phyloP scores from a whole-genome alignment of 2,888 invertebrate species.

The Laspeyria flexula region DNA sequence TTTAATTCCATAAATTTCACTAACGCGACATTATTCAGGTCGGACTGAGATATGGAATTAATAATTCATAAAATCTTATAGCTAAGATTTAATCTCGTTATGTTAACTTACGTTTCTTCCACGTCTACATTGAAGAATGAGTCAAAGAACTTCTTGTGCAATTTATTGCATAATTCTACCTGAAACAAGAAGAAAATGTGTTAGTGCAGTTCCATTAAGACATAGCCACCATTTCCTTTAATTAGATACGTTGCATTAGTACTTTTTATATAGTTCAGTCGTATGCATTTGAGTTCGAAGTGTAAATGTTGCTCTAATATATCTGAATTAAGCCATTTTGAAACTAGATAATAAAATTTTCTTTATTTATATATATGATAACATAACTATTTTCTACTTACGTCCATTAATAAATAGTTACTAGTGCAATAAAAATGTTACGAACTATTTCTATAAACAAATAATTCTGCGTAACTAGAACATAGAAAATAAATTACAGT shows the following conservation, averaged over 20 bases:
- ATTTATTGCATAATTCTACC: constrained; percentile 86
- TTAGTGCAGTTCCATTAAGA: constrained; percentile 68
- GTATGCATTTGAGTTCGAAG: constrained; percentile 1
- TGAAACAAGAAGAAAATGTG: constrained; percentile 84
- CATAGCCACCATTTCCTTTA: constrained; percentile 33
- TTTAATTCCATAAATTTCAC: constrained; percentile 36
- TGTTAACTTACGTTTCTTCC: constrained; percentile 78
- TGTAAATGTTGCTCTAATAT: constrained; percentile 4
- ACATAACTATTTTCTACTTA: no score
- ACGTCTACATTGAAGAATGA: constrained; percentile 64
- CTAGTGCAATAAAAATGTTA: constrained; percentile 11
- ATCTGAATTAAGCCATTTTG: background rate
- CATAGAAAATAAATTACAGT: constrained; percentile 31
- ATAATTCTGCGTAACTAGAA: constrained; percentile 32
- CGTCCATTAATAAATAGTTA: background rate
- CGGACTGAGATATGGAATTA: constrained; percentile 37
- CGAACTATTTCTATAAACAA: background rate
- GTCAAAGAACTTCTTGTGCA: constrained; percentile 79
- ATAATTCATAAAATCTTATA: constrained; percentile 49
- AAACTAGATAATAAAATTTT: no score
- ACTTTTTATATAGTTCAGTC: constrained; percentile 11
- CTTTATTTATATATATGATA: no score
- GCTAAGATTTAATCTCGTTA: constrained; percentile 61
- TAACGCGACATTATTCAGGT: constrained; percentile 39
- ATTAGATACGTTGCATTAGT: constrained; percentile 28